Evolutionary conservation across 2,888 invertebrate species (phyloP).

Genomic region (Apoda limacodes): DNA sequence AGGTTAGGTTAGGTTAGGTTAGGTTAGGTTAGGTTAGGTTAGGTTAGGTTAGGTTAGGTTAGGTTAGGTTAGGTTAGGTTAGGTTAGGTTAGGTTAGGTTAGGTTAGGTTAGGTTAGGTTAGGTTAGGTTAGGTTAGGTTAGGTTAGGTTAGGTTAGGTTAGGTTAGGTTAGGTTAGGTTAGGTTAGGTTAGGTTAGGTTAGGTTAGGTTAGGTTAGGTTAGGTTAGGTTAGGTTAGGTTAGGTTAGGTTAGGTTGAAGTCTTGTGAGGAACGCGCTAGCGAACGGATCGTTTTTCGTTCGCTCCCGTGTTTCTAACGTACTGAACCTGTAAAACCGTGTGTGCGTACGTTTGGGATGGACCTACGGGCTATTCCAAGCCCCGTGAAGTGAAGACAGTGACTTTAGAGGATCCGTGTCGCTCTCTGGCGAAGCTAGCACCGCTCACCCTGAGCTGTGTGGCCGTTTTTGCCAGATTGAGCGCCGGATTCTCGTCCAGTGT

Average conservation of each 20-base stretch:
- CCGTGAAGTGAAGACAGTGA: no score
- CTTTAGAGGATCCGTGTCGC: no score
- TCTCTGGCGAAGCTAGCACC: no score
- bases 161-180: slow-evolving; percentile 13
- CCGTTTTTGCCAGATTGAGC: no score
- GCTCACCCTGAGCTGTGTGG: no score
- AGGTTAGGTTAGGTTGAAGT: slow-evolving; percentile 22
- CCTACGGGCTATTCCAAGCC: no score
- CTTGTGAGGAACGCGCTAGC: no score
- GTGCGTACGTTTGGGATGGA: no score
- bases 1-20: slow-evolving; percentile 16
- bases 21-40: slow-evolving; percentile 16
- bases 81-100: slow-evolving; percentile 8
- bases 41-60: slow-evolving; percentile 16
- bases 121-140: slow-evolving; percentile 16
- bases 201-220: slow-evolving; percentile 20
- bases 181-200: slow-evolving; percentile 18
- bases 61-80: slow-evolving; percentile 21
- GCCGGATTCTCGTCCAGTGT: no score
- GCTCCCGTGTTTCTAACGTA: no score
- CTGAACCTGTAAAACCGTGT: no score
- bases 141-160: slow-evolving; percentile 9
- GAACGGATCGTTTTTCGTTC: no score
- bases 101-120: slow-evolving; percentile 6
- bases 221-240: slow-evolving; percentile 20